Evolutionary conservation across 2,888 invertebrate species (phyloP).

Genomic region (Andrena haemorrhoa): DNA sequence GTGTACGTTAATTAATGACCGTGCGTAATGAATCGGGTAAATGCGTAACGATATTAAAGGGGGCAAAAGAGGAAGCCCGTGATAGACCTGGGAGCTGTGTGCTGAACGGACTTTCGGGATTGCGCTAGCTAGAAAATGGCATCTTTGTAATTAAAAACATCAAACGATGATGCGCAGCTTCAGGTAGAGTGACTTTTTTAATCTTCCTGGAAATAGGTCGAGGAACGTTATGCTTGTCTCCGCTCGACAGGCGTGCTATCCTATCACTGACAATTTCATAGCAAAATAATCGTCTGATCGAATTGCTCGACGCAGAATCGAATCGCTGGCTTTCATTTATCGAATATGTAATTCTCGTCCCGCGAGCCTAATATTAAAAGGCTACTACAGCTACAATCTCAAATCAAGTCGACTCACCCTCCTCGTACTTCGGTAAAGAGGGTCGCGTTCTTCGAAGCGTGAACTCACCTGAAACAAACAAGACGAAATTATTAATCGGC

Average conservation of each 20-base stretch:
- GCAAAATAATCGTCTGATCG: too few relatives aligned
- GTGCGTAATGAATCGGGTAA: slow-evolving; percentile 57
- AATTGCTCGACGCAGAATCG: not conserved
- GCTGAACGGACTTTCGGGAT: not conserved
- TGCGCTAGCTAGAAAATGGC: not conserved
- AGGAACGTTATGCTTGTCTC: not conserved
- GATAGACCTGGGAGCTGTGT: not conserved
- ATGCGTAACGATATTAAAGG: slow-evolving; percentile 47
- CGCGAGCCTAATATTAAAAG: too few relatives aligned
- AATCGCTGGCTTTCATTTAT: not conserved
- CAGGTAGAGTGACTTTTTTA: slow-evolving; percentile 13
- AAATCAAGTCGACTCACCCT: slow-evolving; percentile 9
- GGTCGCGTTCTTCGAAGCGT: not conserved
- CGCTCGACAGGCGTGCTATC: too few relatives aligned
- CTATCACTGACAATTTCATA: too few relatives aligned
- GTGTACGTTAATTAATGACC: slow-evolving; percentile 61
- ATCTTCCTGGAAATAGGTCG: slow-evolving; percentile 13
- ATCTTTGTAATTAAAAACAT: slow-evolving; percentile 43
- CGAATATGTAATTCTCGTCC: too few relatives aligned
- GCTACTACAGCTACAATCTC: not conserved
- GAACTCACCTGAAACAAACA: slow-evolving; percentile 25
- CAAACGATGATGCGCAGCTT: slow-evolving; percentile 9
- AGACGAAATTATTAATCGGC: slow-evolving; percentile 2
- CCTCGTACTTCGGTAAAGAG: not conserved
- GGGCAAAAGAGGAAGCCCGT: slow-evolving; percentile 22